phyloP scores from a whole-genome alignment of 2,113 vertebrate genomes.

The Takifugu bimaculatus region DNA sequence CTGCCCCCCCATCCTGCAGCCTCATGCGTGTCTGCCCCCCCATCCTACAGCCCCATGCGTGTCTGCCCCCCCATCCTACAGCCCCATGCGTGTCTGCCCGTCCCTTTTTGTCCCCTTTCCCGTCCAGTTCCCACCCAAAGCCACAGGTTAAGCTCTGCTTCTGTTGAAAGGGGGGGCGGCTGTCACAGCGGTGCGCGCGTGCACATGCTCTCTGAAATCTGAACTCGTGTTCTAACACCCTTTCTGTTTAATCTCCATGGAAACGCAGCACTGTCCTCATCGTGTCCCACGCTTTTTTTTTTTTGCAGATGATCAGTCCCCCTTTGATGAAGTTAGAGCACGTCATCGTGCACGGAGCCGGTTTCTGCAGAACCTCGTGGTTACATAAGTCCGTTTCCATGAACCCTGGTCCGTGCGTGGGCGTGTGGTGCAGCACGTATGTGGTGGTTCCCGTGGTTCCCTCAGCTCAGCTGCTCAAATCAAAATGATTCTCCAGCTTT shows the following conservation, averaged over 20 bases:
- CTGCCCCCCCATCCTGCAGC: no score
- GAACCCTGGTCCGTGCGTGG: slow-evolving; percentile 13
- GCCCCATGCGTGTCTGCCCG: slow-evolving; percentile 10
- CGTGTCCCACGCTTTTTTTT: slow-evolving; percentile 13
- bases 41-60: slow-evolving; percentile 8
- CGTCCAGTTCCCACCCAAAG: slow-evolving; percentile 11
- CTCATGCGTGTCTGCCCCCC: background rate
- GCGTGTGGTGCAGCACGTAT: slow-evolving; percentile 30
- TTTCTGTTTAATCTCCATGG: slow-evolving; percentile 46
- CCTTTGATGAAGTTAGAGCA: slow-evolving; percentile 22
- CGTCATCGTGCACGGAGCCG: slow-evolving; percentile 1
- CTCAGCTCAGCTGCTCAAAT: slow-evolving; percentile 55
- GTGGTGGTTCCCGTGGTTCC: slow-evolving; percentile 17
- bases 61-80: background rate
- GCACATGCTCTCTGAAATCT: slow-evolving; percentile 15
- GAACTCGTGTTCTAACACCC: slow-evolving; percentile 19
- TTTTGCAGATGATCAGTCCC: slow-evolving; percentile 17
- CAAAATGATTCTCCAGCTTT: slow-evolving; percentile 45
- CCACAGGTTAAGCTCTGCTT: slow-evolving; percentile 29
- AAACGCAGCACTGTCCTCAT: slow-evolving; percentile 22
- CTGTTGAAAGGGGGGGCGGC: slow-evolving; percentile 13
- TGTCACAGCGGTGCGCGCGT: background rate
- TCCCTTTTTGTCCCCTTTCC: slow-evolving; percentile 18
- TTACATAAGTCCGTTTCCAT: slow-evolving; percentile 35
- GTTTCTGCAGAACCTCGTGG: slow-evolving; percentile 9